These are phyloP conservation scores for Brachionus rotundiformis DNA, from an alignment of 1,140 invertebrate species.

Conservation along the genomic window DNA sequence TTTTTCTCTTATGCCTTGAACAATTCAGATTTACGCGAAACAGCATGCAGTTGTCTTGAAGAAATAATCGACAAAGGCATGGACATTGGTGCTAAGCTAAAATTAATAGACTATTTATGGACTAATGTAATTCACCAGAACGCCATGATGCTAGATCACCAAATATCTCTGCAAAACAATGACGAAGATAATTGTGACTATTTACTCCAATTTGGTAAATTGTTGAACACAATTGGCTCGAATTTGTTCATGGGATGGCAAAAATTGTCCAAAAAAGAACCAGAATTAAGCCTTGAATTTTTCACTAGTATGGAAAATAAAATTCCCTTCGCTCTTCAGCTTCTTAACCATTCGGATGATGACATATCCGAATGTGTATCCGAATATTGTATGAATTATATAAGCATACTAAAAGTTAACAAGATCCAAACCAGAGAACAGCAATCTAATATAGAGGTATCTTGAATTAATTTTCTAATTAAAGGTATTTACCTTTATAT, in stretches of 20 bases:
- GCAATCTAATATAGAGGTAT: conserved; percentile 62
- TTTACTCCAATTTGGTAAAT: conserved; percentile 49
- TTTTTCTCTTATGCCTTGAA: conserved; percentile 65
- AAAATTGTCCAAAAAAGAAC: conserved; percentile 45
- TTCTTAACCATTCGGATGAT: conserved; percentile 67
- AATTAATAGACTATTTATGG: conserved; percentile 68
- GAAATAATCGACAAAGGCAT: conserved; percentile 69
- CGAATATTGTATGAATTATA: conserved; percentile 67
- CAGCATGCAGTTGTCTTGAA: conserved; percentile 68
- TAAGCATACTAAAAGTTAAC: conserved; percentile 65
- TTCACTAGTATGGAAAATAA: conserved; percentile 61
- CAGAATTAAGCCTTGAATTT: background rate
- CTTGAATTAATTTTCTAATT: no score
- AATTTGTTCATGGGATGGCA: conserved; percentile 49
- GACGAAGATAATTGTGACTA: conserved; percentile 42
- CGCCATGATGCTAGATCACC: conserved; percentile 56
- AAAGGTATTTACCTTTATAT: conserved; percentile 50
- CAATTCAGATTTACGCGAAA: conserved; percentile 62
- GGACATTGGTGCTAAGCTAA: conserved; percentile 68
- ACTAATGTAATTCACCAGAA: conserved; percentile 64
- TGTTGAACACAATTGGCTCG: conserved; percentile 31
- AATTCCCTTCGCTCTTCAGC: conserved; percentile 66
- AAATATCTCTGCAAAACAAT: conserved; percentile 56
- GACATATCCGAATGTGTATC: conserved; percentile 68
- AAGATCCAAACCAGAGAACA: conserved; percentile 58